Evolutionary conservation across 2,113 vertebrate genomes (phyloP).

Genomic region (Heteronetta atricapilla): DNA sequence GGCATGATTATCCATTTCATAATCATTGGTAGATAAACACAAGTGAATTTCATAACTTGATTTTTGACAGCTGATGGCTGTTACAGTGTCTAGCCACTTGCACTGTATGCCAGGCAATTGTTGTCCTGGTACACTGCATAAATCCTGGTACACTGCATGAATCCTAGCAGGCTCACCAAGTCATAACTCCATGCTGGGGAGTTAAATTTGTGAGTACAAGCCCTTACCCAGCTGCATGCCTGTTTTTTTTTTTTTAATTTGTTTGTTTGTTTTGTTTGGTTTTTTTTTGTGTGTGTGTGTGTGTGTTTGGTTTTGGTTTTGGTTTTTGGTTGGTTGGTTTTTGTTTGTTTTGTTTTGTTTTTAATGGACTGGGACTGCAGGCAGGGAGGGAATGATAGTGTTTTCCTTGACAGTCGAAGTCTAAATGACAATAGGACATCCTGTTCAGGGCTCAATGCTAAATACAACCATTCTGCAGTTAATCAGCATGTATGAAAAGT

Average conservation of each 20-base stretch:
- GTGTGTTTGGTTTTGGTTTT: no score
- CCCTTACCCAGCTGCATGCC: not conserved
- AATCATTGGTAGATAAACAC: not conserved
- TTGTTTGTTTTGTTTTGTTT: not conserved
- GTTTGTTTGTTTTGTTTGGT: no score
- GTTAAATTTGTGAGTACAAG: not conserved
- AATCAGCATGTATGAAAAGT: not conserved
- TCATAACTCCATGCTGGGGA: not conserved
- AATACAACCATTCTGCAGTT: not conserved
- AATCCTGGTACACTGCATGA: rapidly evolving
- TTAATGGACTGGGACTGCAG: not conserved
- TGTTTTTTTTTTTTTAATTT: not conserved
- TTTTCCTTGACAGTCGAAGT: not conserved
- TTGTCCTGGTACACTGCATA: not conserved
- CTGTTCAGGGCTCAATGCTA: not conserved
- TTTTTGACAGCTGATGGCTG: not conserved
- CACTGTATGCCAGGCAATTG: rapidly evolving
- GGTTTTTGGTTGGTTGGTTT: no score
- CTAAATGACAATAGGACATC: not conserved
- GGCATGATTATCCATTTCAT: rapidly evolving
- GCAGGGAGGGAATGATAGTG: not conserved
- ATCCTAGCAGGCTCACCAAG: rapidly evolving
- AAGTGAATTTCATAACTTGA: not conserved
- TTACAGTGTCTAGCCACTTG: not conserved
- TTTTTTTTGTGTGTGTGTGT: no score